phyloP scores from a whole-genome alignment of 2,113 vertebrate species.

The Tor tambroides region DNA sequence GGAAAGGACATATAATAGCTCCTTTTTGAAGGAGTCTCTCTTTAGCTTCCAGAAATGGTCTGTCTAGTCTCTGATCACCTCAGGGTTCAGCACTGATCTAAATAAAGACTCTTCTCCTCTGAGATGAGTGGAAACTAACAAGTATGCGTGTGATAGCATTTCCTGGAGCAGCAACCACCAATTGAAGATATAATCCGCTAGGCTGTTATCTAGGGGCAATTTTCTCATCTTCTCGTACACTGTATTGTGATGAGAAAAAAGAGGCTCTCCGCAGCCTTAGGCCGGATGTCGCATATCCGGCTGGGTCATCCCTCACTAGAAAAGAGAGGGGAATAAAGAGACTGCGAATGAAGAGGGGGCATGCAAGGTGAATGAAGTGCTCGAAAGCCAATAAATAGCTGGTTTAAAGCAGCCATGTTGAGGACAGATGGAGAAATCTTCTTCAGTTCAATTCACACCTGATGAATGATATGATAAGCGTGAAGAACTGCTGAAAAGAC shows the following conservation, averaged over 20 bases:
- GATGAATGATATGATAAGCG: slow-evolving; percentile 53
- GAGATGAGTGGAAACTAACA: slow-evolving; percentile 28
- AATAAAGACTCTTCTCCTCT: slow-evolving; percentile 47
- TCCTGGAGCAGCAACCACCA: slow-evolving; percentile 40
- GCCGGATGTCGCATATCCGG: slow-evolving; percentile 40
- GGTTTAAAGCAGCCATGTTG: not conserved
- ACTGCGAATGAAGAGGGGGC: not conserved
- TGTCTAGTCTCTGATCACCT: slow-evolving; percentile 1
- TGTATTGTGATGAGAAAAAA: slow-evolving; percentile 42
- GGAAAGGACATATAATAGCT: not conserved
- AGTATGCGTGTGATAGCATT: slow-evolving; percentile 31
- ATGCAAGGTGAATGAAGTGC: not conserved
- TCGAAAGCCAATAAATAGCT: not conserved
- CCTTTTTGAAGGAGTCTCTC: not conserved
- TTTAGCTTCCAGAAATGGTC: not conserved
- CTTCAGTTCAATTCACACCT: slow-evolving; percentile 18
- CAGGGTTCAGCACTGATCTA: slow-evolving; percentile 29
- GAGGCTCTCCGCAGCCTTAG: slow-evolving; percentile 42
- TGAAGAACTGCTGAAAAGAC: slow-evolving; percentile 37
- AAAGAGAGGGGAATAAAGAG: not conserved
- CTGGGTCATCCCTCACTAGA: slow-evolving; percentile 33
- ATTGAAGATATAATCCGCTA: slow-evolving; percentile 51
- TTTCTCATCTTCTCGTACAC: slow-evolving; percentile 31
- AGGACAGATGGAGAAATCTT: not conserved
- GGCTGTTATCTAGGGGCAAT: slow-evolving; percentile 51